These are phyloP conservation scores for Carollia perspicillata DNA, from an alignment of 2,113 vertebrate species.

Conservation along the genomic window DNA sequence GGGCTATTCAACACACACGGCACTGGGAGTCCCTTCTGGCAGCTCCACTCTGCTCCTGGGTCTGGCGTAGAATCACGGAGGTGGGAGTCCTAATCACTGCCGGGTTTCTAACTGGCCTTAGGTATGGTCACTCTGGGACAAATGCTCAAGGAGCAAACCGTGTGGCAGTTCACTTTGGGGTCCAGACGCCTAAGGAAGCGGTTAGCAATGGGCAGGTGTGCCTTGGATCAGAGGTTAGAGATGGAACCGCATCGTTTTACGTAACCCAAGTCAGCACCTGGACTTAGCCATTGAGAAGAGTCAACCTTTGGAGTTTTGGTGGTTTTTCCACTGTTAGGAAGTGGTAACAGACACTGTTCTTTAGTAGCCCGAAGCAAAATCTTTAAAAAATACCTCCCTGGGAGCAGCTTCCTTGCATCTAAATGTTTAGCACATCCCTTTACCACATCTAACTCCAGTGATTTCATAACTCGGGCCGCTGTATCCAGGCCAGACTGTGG, in stretches of 20 bases:
- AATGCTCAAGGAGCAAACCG: no score
- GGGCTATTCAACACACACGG: not conserved
- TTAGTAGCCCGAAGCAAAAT: not conserved
- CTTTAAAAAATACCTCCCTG: constrained; percentile 4
- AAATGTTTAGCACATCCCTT: not conserved
- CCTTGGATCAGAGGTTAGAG: not conserved
- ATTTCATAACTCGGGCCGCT: not conserved
- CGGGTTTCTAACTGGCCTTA: not conserved
- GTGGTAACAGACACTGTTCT: not conserved
- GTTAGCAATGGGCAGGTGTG: rapidly evolving
- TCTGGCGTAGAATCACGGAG: not conserved
- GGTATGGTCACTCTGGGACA: not conserved
- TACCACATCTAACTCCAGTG: not conserved
- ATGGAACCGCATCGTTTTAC: not conserved
- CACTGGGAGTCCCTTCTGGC: not conserved
- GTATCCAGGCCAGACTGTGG: not conserved
- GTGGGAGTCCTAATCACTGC: not conserved
- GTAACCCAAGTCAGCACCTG: not conserved
- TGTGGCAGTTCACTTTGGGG: not conserved
- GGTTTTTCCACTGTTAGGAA: not conserved
- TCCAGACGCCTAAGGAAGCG: not conserved
- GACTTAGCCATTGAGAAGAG: not conserved
- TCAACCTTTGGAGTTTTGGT: not conserved
- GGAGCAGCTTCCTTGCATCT: not conserved
- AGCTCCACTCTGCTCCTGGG: not conserved